A percentile compares a stretch with the other conserved stretches of the same genome.
Evolutionary conservation across 92 coral and sea anemone species (phyloP).

Genomic region (Paramuricea clavata): DNA sequence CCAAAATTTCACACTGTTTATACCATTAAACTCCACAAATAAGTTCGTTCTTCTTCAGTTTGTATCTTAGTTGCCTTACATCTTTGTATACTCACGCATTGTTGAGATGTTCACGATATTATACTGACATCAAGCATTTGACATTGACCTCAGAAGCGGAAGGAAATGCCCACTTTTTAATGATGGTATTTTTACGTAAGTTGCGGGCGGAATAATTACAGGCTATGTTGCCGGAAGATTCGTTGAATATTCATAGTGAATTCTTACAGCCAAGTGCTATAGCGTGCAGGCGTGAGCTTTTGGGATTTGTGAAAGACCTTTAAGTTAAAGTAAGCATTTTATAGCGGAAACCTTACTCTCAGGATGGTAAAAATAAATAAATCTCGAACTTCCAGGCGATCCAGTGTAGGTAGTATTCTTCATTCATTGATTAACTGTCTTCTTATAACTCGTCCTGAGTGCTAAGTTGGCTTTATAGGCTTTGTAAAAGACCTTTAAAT

Average conservation of each 20-base stretch:
- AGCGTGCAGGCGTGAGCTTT: background rate
- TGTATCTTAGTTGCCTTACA: background rate
- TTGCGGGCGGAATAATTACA: constrained; percentile 3
- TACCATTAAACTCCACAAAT: background rate
- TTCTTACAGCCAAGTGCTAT: background rate
- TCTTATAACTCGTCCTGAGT: background rate
- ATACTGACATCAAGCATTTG: background rate
- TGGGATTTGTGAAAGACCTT: background rate
- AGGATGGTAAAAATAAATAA: background rate
- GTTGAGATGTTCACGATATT: background rate
- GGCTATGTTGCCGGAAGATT: background rate
- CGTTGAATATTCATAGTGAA: background rate
- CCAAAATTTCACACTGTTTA: background rate
- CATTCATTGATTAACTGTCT: background rate
- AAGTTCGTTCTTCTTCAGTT: background rate
- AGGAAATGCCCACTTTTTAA: background rate
- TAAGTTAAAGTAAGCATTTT: background rate
- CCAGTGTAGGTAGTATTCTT: background rate
- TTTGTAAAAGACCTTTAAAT: constrained; percentile 7
- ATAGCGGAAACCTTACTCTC: background rate
- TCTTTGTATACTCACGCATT: background rate
- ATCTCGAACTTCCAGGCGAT: no score
- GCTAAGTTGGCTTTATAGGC: background rate
- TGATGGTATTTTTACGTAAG: background rate
- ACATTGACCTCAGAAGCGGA: constrained; percentile 5